Evolutionary conservation across 1,140 invertebrate genomes (phyloP).

Genomic region (Leucophenga varia): DNA sequence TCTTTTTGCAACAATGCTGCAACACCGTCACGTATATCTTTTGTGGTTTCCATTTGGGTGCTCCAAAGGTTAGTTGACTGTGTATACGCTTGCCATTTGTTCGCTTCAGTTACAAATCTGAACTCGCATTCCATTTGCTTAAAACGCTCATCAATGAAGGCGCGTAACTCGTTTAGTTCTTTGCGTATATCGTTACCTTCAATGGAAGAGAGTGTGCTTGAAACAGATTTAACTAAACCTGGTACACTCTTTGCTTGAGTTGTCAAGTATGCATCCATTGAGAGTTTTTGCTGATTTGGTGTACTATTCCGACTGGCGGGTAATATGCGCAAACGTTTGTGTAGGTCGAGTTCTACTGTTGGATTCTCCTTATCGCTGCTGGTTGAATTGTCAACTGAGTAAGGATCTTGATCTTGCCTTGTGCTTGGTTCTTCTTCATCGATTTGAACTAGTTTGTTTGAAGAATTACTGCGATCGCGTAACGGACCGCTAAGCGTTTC

Average conservation of each 20-base stretch:
- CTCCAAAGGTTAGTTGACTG: conserved; percentile 28
- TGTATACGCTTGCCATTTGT: conserved; percentile 25
- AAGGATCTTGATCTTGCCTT: conserved; percentile 10
- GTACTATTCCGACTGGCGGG: conserved; percentile 40
- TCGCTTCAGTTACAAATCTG: conserved; percentile 26
- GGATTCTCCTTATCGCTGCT: conserved; percentile 45
- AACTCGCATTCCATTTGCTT: conserved; percentile 30
- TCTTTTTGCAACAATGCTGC: conserved; percentile 30
- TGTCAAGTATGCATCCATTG: not conserved
- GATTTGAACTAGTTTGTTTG: conserved; percentile 37
- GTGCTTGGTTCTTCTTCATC: conserved; percentile 34
- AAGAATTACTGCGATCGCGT: conserved; percentile 40
- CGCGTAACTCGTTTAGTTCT: conserved; percentile 21
- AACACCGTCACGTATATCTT: conserved; percentile 34
- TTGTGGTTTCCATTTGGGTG: conserved; percentile 21
- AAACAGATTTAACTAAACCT: not conserved
- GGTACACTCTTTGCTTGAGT: conserved; percentile 2
- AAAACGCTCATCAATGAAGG: conserved; percentile 28
- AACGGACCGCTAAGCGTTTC: conserved; percentile 35
- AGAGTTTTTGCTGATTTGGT: conserved; percentile 25
- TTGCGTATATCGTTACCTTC: conserved; percentile 14
- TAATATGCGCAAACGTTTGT: conserved; percentile 26
- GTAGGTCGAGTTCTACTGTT: conserved; percentile 16
- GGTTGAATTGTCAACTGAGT: conserved; percentile 14
- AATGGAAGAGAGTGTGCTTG: not conserved